These are phyloP conservation scores for Centrocercus urophasianus DNA, from an alignment of 2,113 vertebrate genomes.

Conservation along the genomic window DNA sequence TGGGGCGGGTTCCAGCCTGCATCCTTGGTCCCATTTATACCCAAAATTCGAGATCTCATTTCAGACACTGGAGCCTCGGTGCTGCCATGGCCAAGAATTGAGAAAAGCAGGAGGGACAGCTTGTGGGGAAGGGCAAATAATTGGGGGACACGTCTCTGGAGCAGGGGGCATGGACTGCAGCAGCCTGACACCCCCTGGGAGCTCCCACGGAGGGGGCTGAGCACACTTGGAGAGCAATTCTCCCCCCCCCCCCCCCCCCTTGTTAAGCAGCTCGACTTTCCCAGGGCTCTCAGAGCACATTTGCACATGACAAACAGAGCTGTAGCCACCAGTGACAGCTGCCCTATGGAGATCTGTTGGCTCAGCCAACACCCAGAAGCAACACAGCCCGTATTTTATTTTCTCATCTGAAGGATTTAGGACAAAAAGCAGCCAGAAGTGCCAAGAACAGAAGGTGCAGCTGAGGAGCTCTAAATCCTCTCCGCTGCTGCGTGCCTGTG, in stretches of 20 bases:
- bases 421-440: constrained; percentile 22
- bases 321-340: neutral
- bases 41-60: accelerated
- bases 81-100: accelerated
- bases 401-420: constrained; percentile 62
- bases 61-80: neutral
- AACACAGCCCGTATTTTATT: neutral
- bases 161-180: no score
- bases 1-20: neutral
- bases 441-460: neutral
- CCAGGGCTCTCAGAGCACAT: neutral
- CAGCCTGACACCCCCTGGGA: neutral
- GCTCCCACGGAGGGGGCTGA: accelerated
- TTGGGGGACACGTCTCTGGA: neutral
- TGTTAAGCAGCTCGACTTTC: neutral
- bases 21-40: neutral
- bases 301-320: neutral
- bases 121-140: neutral
- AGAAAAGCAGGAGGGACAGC: neutral
- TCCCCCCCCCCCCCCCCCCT: neutral
- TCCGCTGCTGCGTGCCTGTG: neutral
- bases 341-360: neutral
- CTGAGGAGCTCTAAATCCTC: constrained; percentile 26
- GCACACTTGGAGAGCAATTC: neutral
- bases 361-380: constrained; percentile 7